phyloP scores from a whole-genome alignment of 2,113 vertebrate species.

The Paralichthys olivaceus region DNA sequence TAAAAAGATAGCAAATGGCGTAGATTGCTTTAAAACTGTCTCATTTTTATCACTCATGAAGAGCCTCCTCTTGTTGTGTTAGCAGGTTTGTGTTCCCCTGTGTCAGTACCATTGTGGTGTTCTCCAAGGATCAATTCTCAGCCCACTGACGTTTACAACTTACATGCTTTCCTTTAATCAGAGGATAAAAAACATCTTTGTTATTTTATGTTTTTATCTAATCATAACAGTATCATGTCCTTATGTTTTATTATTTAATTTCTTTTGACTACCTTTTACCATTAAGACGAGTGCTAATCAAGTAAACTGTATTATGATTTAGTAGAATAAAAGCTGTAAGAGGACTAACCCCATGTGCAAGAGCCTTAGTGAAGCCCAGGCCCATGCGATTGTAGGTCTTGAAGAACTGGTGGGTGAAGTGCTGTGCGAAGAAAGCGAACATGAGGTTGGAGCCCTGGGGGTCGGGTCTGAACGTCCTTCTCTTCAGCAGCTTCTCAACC shows the following conservation, averaged over 20 bases:
- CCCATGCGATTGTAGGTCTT: conserved; percentile 95
- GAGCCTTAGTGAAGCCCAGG: conserved; percentile 90
- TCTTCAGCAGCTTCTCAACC: conserved; percentile 86
- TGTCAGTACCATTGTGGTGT: no score
- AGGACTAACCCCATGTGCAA: conserved; percentile 90
- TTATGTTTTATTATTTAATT: background rate
- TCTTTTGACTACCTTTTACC: background rate
- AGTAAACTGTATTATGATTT: background rate
- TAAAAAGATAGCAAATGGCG: background rate
- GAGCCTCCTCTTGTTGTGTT: background rate
- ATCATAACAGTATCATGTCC: background rate
- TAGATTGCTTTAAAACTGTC: background rate
- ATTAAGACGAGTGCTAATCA: background rate
- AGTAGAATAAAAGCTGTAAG: background rate
- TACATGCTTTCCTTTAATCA: no score
- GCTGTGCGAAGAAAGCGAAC: conserved; percentile 98
- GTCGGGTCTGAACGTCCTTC: conserved; percentile 88
- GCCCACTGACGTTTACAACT: no score
- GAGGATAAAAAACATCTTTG: no score
- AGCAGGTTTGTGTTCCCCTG: no score
- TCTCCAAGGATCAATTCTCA: no score
- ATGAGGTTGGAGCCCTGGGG: conserved; percentile 92
- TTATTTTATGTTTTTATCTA: background rate
- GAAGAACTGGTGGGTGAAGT: conserved; percentile 99
- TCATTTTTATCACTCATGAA: background rate